Evolutionary conservation across 2,797 vertebrate genomes (phyloP).

Genomic region (Botia almorhae): DNA sequence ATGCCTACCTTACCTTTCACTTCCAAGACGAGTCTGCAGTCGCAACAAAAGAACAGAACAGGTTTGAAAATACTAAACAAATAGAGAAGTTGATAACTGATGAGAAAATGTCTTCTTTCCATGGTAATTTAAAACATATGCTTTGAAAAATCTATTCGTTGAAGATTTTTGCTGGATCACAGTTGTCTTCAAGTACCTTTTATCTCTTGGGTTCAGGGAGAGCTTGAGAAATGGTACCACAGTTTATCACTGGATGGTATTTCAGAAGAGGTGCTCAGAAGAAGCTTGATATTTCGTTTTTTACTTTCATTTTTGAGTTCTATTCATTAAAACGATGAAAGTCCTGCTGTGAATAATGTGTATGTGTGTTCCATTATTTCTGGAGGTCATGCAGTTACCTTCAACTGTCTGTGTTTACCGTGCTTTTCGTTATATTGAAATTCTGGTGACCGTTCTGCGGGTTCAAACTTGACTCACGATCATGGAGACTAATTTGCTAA

Average conservation of each 20-base stretch:
- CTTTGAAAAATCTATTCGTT: slow-evolving; percentile 6
- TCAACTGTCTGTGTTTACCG: background rate
- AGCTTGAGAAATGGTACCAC: background rate
- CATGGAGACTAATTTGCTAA: background rate
- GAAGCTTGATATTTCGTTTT: too few relatives aligned
- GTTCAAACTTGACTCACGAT: background rate
- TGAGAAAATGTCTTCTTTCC: background rate
- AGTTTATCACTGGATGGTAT: background rate
- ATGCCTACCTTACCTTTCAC: background rate
- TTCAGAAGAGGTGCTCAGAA: slow-evolving; percentile 6
- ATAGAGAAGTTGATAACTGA: slow-evolving; percentile 24
- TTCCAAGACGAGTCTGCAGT: slow-evolving; percentile 41
- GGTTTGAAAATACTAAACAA: slow-evolving; percentile 41
- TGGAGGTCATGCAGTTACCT: background rate
- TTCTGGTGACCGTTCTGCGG: background rate
- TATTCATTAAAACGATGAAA: background rate
- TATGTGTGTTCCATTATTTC: background rate
- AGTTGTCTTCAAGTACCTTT: slow-evolving; percentile 20
- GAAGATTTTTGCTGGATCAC: background rate
- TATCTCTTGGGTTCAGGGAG: background rate
- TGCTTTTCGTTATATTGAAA: background rate
- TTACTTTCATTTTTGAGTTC: too few relatives aligned
- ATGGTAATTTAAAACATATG: slow-evolving; percentile 21
- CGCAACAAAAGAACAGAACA: slow-evolving; percentile 20
- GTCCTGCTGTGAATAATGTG: slow-evolving; percentile 5